Evolutionary conservation across 2,888 invertebrate genomes (phyloP), one percentile per base, ranked within the genome.

Genomic region (Pemphredon lugubris): DNA sequence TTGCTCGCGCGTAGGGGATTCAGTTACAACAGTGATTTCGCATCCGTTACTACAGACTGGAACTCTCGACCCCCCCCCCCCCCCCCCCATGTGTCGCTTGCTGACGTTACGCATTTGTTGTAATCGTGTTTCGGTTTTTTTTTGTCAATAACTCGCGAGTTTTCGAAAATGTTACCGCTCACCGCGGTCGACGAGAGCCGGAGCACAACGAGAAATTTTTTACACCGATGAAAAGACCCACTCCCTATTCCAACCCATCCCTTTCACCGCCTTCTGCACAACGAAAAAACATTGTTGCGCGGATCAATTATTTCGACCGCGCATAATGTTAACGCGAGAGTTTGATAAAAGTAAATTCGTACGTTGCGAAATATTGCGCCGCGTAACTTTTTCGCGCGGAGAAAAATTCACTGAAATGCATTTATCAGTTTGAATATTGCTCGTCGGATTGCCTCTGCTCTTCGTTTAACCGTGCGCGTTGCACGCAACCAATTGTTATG

Each of bases 71-170:
- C 37, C 37, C 50, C 7, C 21, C n/a, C 40, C 37, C 45, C 13
- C 51, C 20, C 37, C 6, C 37, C 37, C 50, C 7, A 16, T 2
- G 7, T 14, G 14, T 47, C 58, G 72, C 45, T 59, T 57, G 79
- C 68, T 60, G 68, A 69, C 73, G 63, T 53, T 60, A 73, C 26
- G 59, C 65, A 53, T 57, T 66, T 65, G 59, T 44, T 59, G 64
- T 68, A 75, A 71, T 72, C 73, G 67, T 34, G 69, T 14, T 30
- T 23, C 40, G 20, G 57, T 34, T 42, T 51, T 39, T 66, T 51
- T 57, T 61, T 42, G 14, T 26, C 39, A 7, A 1, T 7, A 2
- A 9, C 6, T 21, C 60, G 68, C 54, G 39, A 39, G 14, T 61
- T 57, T 44, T 30, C 23, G 50, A 58, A 58, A 60, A 53, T 9